Percentiles rank a stretch among this genome's conserved stretches.
Conservation (phyloP, 2,888 invertebrate species). For the Flexamia atlantica region DNA sequence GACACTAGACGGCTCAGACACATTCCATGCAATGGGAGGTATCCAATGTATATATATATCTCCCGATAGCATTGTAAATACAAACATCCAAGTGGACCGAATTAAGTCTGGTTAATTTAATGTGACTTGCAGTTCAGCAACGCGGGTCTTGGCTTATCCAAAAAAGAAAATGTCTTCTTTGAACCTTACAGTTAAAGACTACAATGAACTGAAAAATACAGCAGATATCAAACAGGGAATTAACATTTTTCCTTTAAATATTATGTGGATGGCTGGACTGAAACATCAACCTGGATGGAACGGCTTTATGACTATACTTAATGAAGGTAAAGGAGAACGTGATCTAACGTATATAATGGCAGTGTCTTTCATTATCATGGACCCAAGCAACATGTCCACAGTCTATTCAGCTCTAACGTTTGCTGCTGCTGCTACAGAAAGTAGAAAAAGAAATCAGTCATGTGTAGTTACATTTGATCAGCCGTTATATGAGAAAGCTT, state of each 20-base stretch:
- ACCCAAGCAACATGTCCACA: conserved; percentile 17
- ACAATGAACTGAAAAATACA: background rate
- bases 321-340: background rate
- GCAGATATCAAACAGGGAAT: too few relatives aligned
- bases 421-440: conserved; percentile 23
- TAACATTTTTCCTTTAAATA: background rate
- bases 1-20: conserved; percentile 66
- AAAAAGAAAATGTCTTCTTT: conserved; percentile 26
- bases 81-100: conserved; percentile 6
- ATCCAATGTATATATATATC: conserved; percentile 70
- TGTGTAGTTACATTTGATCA: too few relatives aligned
- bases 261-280: conserved; percentile 5
- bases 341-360: conserved; percentile 12
- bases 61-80: conserved; percentile 57
- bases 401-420: conserved; percentile 1
- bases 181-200: background rate
- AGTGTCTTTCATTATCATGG: conserved; percentile 12
- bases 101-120: background rate
- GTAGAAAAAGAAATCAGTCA: conserved; percentile 13
- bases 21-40: too few relatives aligned
- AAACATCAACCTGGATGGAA: conserved; percentile 24
- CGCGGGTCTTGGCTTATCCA: conserved; percentile 2
- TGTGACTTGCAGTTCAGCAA: background rate
- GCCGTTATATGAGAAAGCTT: background rate
- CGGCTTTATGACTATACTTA: conserved; percentile 6